Conservation (phyloP, 2,113 vertebrate genomes). For the Gallinago undulata region DNA sequence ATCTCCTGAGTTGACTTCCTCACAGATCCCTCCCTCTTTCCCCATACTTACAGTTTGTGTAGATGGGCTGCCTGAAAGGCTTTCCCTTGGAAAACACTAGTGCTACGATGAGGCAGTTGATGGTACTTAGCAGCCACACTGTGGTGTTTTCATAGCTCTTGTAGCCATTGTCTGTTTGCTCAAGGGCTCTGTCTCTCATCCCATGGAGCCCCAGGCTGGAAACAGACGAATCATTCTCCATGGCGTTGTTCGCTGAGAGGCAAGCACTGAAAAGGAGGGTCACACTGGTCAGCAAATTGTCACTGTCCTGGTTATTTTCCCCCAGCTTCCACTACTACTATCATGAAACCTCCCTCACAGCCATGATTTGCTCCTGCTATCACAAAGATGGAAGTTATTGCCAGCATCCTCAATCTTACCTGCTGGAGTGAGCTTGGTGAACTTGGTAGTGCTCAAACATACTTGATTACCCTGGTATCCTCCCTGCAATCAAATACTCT, state of each 20-base stretch:
- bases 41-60: conserved; percentile 79
- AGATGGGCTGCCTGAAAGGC: conserved; percentile 78
- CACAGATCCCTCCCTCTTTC: not conserved
- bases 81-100: conserved; percentile 81
- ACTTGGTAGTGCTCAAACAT: not conserved
- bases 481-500: not conserved
- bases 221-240: not conserved
- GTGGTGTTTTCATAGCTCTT: conserved; percentile 80
- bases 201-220: not conserved
- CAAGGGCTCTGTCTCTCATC: not conserved
- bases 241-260: not conserved
- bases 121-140: conserved; percentile 78
- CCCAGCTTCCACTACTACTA: not conserved
- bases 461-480: not conserved
- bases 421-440: not conserved
- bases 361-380: not conserved
- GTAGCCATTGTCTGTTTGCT: conserved; percentile 9
- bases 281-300: not conserved
- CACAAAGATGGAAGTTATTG: not conserved
- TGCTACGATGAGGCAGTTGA: conserved; percentile 77
- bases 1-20: not conserved
- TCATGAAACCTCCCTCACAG: not conserved
- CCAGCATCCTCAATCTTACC: not conserved
- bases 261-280: conserved; percentile 67
- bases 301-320: not conserved